These are phyloP conservation scores for Cyprinodon diabolis DNA, from an alignment of 2,797 vertebrate species.

Conservation along the genomic window DNA sequence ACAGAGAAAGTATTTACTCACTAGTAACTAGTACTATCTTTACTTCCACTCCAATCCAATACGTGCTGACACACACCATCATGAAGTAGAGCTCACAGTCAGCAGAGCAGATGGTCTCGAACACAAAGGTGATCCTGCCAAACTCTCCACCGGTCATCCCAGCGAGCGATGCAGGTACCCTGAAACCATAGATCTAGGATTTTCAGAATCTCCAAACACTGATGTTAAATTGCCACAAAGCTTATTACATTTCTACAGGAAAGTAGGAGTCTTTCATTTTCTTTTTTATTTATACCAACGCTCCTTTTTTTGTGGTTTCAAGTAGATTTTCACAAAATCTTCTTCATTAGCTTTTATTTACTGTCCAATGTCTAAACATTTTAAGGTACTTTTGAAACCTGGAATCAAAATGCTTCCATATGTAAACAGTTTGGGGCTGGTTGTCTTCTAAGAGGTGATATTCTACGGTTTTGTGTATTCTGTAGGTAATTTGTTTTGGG, in stretches of 20 bases:
- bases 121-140: conserved; percentile 91
- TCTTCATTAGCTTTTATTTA: not conserved
- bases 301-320: not conserved
- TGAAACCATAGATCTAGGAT: conserved; percentile 53
- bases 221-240: not conserved
- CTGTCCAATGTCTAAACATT: not conserved
- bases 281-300: not conserved
- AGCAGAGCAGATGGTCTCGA: conserved; percentile 92
- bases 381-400: not conserved
- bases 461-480: not conserved
- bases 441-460: not conserved
- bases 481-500: no score
- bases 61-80: conserved; percentile 83
- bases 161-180: conserved; percentile 89
- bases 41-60: conserved; percentile 6
- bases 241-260: not conserved
- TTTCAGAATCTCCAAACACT: not conserved
- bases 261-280: not conserved
- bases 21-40: conserved; percentile 1
- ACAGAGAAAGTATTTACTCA: not conserved
- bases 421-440: not conserved
- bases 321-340: not conserved
- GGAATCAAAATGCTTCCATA: not conserved
- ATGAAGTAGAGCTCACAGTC: conserved; percentile 98
- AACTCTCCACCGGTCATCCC: conserved; percentile 88